These are phyloP conservation scores for Lissocephala sabroskyi DNA, from an alignment of 2,888 invertebrate species.

Conservation along the genomic window DNA sequence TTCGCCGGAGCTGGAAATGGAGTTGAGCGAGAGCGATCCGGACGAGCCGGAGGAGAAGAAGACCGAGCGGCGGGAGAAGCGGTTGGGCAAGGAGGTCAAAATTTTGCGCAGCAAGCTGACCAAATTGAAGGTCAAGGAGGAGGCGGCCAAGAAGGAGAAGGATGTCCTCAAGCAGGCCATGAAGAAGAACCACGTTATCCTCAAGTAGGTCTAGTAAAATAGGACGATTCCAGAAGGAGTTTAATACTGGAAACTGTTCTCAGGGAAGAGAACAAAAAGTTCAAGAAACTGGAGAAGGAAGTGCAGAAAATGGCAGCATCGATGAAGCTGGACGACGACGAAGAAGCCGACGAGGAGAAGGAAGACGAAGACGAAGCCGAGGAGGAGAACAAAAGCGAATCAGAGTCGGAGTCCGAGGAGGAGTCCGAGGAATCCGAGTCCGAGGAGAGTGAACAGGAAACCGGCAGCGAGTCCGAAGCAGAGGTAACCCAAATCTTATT, in stretches of 20 bases:
- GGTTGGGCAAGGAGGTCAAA: constrained; percentile 74
- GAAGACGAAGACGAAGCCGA: constrained; percentile 75
- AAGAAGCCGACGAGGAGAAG: constrained; percentile 80
- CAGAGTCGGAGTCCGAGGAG: constrained; percentile 55
- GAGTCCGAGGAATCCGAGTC: constrained; percentile 79
- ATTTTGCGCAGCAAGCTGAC: constrained; percentile 73
- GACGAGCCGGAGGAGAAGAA: constrained; percentile 79
- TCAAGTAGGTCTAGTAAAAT: constrained; percentile 74
- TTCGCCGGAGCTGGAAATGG: constrained; percentile 76
- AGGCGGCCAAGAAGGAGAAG: constrained; percentile 84
- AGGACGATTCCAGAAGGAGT: background rate
- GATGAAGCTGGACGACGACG: constrained; percentile 86
- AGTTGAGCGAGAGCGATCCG: constrained; percentile 77
- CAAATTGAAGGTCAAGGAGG: constrained; percentile 78
- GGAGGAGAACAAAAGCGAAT: constrained; percentile 69
- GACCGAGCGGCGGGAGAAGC: constrained; percentile 80
- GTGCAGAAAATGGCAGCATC: constrained; percentile 92
- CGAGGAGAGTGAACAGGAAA: constrained; percentile 74
- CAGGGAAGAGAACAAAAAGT: constrained; percentile 86
- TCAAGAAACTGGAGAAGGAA: constrained; percentile 87
- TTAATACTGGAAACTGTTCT: background rate
- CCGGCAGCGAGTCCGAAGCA: constrained; percentile 64
- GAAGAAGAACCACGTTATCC: constrained; percentile 84
- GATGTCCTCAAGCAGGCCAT: constrained; percentile 84
- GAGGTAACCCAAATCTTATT: constrained; percentile 42